Conservation (phyloP, 1,140 invertebrate species). For the Lysiphlebus fabarum region DNA sequence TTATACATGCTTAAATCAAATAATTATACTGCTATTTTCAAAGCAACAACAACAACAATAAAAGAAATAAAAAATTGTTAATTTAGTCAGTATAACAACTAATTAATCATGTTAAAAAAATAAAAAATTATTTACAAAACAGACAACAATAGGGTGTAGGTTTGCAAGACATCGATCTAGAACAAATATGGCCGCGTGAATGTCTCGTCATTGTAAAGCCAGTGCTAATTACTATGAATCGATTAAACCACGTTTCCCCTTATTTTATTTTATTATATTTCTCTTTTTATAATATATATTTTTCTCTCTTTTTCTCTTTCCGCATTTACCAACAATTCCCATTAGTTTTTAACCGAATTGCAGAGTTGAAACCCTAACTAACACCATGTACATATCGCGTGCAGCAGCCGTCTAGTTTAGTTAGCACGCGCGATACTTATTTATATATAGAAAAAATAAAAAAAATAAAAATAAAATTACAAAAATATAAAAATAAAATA, state of each 20-base stretch:
- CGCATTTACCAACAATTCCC: too few species aligned
- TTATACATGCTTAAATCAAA: too few species aligned
- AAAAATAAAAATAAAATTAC: neutral
- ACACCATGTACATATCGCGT: constrained; percentile 3
- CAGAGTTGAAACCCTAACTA: neutral
- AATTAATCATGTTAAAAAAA: too few species aligned
- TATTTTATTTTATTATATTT: neutral
- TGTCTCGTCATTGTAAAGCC: constrained; percentile 7
- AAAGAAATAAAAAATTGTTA: too few species aligned
- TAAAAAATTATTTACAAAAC: too few species aligned
- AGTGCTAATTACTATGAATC: constrained; percentile 50
- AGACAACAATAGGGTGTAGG: too few species aligned
- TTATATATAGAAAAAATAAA: constrained; percentile 4
- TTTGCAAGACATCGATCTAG: constrained; percentile 46
- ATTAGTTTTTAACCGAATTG: too few species aligned
- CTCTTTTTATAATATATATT: neutral
- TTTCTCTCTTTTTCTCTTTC: too few species aligned
- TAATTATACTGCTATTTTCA: too few species aligned
- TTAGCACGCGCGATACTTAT: constrained; percentile 9
- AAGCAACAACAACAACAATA: too few species aligned
- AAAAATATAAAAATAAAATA: neutral
- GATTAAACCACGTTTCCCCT: constrained; percentile 34
- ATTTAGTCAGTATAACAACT: too few species aligned
- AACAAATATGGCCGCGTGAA: constrained; percentile 45
- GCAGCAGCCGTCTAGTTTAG: too few species aligned